Conservation (phyloP, 2,888 invertebrate species). For the Lithophane leautieri region DNA sequence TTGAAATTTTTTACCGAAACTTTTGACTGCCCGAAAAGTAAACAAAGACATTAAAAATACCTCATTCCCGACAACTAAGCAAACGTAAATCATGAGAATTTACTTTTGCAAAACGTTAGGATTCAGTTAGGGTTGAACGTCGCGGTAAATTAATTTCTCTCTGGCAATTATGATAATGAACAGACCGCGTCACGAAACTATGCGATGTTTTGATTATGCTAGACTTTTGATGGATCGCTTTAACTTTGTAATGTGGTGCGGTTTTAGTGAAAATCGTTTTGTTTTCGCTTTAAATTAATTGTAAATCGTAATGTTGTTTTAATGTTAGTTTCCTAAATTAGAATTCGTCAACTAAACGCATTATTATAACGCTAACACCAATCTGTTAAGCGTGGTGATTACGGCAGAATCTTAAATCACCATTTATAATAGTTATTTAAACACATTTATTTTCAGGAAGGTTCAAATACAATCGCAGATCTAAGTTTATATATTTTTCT, state of each 20-base stretch:
- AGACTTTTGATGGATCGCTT: constrained; percentile 41
- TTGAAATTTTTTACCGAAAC: constrained; percentile 5
- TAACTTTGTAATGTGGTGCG: constrained; percentile 12
- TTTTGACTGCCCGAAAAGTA: constrained; percentile 24
- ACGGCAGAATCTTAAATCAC: background rate
- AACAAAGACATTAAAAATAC: constrained; percentile 59
- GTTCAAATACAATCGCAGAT: background rate
- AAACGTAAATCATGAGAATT: constrained; percentile 55
- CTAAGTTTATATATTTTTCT: background rate
- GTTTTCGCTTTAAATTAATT: background rate
- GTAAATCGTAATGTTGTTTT: constrained; percentile 4
- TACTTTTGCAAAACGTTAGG: constrained; percentile 39
- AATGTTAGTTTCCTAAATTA: background rate
- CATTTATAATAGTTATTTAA: background rate
- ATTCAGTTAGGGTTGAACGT: constrained; percentile 44
- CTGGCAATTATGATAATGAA: constrained; percentile 57
- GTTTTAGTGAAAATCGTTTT: constrained; percentile 17
- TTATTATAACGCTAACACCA: background rate
- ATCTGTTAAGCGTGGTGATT: background rate
- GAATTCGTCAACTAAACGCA: constrained; percentile 1
- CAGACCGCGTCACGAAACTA: constrained; percentile 54
- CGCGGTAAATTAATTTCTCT: constrained; percentile 63
- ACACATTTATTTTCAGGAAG: background rate
- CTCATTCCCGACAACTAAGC: constrained; percentile 20
- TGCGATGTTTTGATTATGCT: constrained; percentile 33